A percentile compares a stretch with the other conserved stretches of the same genome.
Conservation (phyloP, 2,888 invertebrate genomes). For the Griposia aprilina region DNA sequence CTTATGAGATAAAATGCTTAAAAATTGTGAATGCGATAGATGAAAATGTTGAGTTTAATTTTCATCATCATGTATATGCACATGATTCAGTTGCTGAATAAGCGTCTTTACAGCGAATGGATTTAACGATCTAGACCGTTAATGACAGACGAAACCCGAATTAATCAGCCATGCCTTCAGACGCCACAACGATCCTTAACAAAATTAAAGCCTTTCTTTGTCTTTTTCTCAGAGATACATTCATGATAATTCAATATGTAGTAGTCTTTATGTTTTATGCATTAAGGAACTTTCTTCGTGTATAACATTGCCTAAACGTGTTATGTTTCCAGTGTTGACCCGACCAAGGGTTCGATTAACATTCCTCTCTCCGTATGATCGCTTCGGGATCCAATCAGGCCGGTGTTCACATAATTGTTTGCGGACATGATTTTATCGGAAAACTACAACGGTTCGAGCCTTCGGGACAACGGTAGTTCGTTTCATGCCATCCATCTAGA, state of each 20-base stretch:
- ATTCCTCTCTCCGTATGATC: constrained; percentile 83
- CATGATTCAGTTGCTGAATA: constrained; percentile 27
- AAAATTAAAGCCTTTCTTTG: constrained; percentile 53
- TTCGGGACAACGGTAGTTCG: constrained; percentile 62
- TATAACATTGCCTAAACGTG: constrained; percentile 63
- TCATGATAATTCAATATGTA: constrained; percentile 66
- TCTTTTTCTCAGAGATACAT: constrained; percentile 53
- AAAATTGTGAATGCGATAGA: too few species aligned
- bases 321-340: constrained; percentile 73
- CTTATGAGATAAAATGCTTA: too few species aligned
- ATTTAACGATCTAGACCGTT: constrained; percentile 42
- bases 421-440: constrained; percentile 85
- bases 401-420: constrained; percentile 85
- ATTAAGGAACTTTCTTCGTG: constrained; percentile 60
- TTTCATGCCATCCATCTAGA: constrained; percentile 65
- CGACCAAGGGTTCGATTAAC: constrained; percentile 82
- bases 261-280: constrained; percentile 68
- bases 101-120: constrained; percentile 21
- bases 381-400: constrained; percentile 84
- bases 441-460: constrained; percentile 67
- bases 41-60: too few species aligned
- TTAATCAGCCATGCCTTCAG: constrained; percentile 56
- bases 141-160: constrained; percentile 47
- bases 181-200: constrained; percentile 44
- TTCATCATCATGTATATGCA: neutral